These are phyloP conservation scores for Scaptomyza reducta DNA, from an alignment of 2,888 invertebrate genomes.

Conservation along the genomic window DNA sequence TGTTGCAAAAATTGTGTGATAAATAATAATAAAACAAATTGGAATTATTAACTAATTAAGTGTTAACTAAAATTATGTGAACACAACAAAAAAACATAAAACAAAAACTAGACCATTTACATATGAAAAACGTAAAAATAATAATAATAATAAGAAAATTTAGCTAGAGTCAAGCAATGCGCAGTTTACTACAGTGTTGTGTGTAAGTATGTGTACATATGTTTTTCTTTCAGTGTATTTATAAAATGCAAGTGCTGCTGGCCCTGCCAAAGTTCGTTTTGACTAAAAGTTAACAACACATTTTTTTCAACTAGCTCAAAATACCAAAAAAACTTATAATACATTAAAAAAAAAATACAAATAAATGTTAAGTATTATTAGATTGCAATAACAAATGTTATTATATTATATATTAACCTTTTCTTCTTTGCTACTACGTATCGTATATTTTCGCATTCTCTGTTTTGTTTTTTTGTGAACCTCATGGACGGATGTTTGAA, in stretches of 20 bases:
- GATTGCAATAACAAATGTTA: conserved; percentile 22
- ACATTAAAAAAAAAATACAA: conserved; percentile 6
- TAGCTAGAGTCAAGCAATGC: conserved; percentile 66
- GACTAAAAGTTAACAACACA: conserved; percentile 60
- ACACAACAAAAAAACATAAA: conserved; percentile 60
- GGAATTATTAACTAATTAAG: conserved; percentile 50
- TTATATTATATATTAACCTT: conserved; percentile 6
- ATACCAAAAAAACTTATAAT: conserved; percentile 7
- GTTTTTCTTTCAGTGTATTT: conserved; percentile 23
- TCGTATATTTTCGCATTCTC: conserved; percentile 25
- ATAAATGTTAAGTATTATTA: conserved; percentile 20
- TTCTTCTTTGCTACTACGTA: conserved; percentile 13
- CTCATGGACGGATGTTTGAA: conserved; percentile 76
- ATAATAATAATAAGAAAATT: conserved; percentile 48
- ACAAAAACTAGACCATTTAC: conserved; percentile 53
- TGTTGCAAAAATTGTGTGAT: conserved; percentile 29
- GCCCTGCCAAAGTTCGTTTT: conserved; percentile 44
- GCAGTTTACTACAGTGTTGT: conserved; percentile 31
- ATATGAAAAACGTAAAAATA: conserved; percentile 13
- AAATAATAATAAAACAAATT: conserved; percentile 39
- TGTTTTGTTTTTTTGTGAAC: conserved; percentile 65
- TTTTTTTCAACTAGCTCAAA: conserved; percentile 1
- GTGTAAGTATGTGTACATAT: conserved; percentile 24
- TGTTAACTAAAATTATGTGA: conserved; percentile 61
- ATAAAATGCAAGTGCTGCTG: conserved; percentile 51